Evolutionary conservation across 1,140 invertebrate genomes (phyloP).

Genomic region (Lepidurus couesii): DNA sequence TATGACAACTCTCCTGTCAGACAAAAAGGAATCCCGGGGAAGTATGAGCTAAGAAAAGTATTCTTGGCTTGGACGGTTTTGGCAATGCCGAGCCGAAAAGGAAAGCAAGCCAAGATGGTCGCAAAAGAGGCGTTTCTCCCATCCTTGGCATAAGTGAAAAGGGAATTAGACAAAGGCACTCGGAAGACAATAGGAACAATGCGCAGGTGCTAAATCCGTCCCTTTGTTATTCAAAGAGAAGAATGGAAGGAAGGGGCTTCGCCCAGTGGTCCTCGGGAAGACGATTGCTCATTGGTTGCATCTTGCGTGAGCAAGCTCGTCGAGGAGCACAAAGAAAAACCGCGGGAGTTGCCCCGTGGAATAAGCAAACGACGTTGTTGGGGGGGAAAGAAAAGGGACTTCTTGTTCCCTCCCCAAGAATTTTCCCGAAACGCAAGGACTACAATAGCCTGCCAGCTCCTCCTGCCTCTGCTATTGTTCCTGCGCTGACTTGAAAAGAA

Average conservation of each 20-base stretch:
- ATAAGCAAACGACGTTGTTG: neutral
- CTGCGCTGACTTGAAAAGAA: constrained; percentile 17
- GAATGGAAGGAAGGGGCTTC: neutral
- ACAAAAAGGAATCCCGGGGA: neutral
- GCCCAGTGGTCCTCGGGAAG: neutral
- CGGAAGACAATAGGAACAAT: constrained; percentile 18
- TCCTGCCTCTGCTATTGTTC: neutral
- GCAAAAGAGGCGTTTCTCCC: neutral
- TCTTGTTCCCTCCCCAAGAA: neutral
- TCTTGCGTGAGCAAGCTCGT: neutral
- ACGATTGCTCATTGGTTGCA: neutral
- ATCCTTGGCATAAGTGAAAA: neutral
- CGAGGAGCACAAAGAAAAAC: neutral
- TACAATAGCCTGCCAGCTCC: constrained; percentile 17
- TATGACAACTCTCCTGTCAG: neutral
- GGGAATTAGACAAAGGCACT: neutral
- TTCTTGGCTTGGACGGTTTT: neutral
- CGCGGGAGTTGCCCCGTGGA: too few relatives aligned
- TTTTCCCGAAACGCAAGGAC: neutral
- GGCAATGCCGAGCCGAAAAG: neutral
- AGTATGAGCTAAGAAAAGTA: constrained; percentile 5
- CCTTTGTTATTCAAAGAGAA: constrained; percentile 19
- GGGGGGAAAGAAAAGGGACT: neutral
- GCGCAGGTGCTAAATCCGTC: constrained; percentile 8
- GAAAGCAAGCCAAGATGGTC: neutral